Conservation (phyloP, 2,888 invertebrate species). For the Agriotes lineatus region DNA sequence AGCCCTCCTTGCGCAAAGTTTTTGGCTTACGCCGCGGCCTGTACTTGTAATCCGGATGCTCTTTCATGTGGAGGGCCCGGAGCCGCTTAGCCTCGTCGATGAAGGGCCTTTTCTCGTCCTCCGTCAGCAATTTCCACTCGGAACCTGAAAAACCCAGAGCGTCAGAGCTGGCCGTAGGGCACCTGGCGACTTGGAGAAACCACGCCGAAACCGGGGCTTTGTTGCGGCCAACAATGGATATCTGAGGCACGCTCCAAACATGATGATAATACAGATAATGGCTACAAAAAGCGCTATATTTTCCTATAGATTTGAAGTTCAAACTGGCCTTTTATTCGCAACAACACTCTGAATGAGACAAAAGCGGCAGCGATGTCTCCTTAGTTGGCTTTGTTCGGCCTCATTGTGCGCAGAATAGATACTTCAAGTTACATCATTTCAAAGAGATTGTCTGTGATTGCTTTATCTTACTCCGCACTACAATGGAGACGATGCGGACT, state of each 20-base stretch:
- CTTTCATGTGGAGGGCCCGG: slow-evolving; percentile 94
- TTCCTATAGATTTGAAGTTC: slow-evolving; percentile 62
- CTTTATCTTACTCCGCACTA: slow-evolving; percentile 61
- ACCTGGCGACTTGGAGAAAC: background rate
- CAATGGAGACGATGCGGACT: slow-evolving; percentile 44
- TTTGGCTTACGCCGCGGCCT: slow-evolving; percentile 91
- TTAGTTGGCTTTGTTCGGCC: slow-evolving; percentile 64
- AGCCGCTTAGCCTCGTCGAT: slow-evolving; percentile 97
- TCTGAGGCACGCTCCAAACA: slow-evolving; percentile 44
- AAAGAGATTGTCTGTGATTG: slow-evolving; percentile 65
- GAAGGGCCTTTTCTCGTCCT: slow-evolving; percentile 96
- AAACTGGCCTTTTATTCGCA: slow-evolving; percentile 64
- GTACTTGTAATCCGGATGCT: slow-evolving; percentile 96
- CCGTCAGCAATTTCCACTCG: slow-evolving; percentile 95
- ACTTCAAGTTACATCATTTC: slow-evolving; percentile 67
- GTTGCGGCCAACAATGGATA: slow-evolving; percentile 34
- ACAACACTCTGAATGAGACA: slow-evolving; percentile 64
- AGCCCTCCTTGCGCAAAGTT: slow-evolving; percentile 89
- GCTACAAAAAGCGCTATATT: slow-evolving; percentile 50
- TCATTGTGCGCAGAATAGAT: slow-evolving; percentile 65
- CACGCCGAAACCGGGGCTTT: slow-evolving; percentile 1
- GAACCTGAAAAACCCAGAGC: slow-evolving; percentile 72
- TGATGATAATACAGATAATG: slow-evolving; percentile 42
- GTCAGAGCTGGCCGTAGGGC: background rate
- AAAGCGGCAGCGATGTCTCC: slow-evolving; percentile 64